phyloP scores from a whole-genome alignment of 2,113 vertebrate species.

The Oreotrochilus melanogaster region DNA sequence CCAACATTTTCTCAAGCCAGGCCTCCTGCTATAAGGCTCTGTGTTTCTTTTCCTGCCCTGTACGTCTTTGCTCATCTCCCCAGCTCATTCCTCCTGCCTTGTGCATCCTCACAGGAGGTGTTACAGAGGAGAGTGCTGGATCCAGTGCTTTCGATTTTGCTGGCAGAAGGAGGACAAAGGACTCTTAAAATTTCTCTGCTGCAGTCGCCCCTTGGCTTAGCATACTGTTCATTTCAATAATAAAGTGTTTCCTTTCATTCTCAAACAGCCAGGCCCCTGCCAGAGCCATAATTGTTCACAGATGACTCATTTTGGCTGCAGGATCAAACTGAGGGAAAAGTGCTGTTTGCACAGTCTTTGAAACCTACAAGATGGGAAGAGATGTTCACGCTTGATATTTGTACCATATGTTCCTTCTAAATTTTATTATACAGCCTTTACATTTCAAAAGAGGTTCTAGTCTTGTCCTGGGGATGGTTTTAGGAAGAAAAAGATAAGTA shows the following conservation, averaged over 20 bases:
- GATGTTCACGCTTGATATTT: constrained; percentile 65
- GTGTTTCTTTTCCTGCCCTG: not conserved
- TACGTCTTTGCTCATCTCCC: not conserved
- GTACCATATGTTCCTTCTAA: constrained; percentile 67
- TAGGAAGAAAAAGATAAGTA: constrained; percentile 2
- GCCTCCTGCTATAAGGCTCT: not conserved
- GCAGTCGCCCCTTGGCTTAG: constrained; percentile 48
- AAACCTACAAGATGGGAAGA: constrained; percentile 57
- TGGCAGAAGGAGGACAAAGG: constrained; percentile 58
- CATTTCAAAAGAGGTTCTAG: constrained; percentile 60
- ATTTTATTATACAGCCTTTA: constrained; percentile 54
- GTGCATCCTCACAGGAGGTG: not conserved
- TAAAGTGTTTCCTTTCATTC: constrained; percentile 76
- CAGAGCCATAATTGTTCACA: constrained; percentile 76
- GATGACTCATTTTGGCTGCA: constrained; percentile 74
- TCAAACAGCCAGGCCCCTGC: constrained; percentile 61
- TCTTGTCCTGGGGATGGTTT: constrained; percentile 52
- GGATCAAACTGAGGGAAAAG: constrained; percentile 67
- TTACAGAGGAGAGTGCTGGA: not conserved
- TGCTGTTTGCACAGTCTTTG: constrained; percentile 65
- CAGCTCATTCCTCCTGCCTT: not conserved
- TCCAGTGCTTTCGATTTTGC: not conserved
- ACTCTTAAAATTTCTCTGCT: constrained; percentile 38
- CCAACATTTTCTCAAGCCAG: not conserved
- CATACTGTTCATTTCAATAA: constrained; percentile 59